These are phyloP conservation scores for Strongylocentrotus purpuratus DNA, from an alignment of 35 echinoderm and acorn worm species.

Conservation along the genomic window DNA sequence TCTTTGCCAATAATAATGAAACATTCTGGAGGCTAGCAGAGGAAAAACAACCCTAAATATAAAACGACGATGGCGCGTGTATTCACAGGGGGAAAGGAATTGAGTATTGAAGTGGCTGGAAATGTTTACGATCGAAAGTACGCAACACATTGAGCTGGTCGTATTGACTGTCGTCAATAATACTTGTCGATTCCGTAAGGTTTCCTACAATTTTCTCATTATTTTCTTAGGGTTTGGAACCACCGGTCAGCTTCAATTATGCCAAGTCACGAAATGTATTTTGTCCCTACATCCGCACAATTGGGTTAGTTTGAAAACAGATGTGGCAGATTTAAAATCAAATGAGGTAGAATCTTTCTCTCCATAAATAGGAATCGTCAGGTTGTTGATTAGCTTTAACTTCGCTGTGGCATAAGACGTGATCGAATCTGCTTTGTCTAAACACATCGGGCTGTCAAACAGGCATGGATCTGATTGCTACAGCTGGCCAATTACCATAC, in stretches of 20 bases:
- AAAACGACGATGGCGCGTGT: background rate
- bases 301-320: background rate
- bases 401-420: background rate
- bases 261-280: background rate
- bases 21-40: background rate
- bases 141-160: background rate
- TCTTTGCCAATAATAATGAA: background rate
- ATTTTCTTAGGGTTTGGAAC: background rate
- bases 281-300: background rate
- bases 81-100: background rate
- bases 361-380: background rate
- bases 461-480: background rate
- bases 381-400: conserved; percentile 1
- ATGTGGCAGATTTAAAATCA: background rate
- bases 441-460: background rate
- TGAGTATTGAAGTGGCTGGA: background rate
- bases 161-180: background rate
- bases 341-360: background rate
- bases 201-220: background rate
- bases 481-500: conserved; percentile 9
- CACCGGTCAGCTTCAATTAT: background rate
- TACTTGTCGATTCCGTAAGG: background rate
- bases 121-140: background rate
- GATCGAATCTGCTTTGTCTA: background rate
- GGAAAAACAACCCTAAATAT: conserved; percentile 18